These are phyloP conservation scores for Unio delphinus DNA, from an alignment of 2,888 invertebrate genomes.

Conservation along the genomic window DNA sequence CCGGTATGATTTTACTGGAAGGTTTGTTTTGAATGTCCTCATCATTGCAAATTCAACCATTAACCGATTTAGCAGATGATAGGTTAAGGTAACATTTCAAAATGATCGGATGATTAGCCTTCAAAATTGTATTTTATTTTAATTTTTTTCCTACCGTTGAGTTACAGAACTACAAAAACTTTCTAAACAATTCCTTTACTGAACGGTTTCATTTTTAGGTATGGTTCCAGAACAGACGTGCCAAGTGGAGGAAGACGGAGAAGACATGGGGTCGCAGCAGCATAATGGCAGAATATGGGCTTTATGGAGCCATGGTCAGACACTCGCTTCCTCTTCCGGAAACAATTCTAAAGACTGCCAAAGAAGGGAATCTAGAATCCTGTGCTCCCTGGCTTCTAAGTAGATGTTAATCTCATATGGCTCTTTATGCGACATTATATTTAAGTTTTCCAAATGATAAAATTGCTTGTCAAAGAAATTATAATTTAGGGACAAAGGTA, in stretches of 20 bases:
- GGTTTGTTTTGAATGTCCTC: too few species aligned
- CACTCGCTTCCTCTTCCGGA: slow-evolving; percentile 98
- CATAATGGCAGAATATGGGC: slow-evolving; percentile 99
- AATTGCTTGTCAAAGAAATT: too few species aligned
- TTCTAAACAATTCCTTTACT: not conserved
- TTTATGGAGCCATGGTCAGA: slow-evolving; percentile 99
- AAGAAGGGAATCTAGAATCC: slow-evolving; percentile 85
- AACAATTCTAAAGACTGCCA: slow-evolving; percentile 97
- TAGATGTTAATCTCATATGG: slow-evolving; percentile 74
- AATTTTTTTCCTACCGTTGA: too few species aligned
- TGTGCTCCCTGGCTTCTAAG: slow-evolving; percentile 99
- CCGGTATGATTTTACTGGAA: too few species aligned
- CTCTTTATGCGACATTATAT: not conserved
- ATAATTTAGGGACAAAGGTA: too few species aligned
- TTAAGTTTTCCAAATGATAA: too few species aligned
- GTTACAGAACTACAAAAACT: too few species aligned
- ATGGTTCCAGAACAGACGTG: slow-evolving; percentile 98
- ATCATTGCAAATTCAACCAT: too few species aligned
- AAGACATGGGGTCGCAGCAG: slow-evolving; percentile 99
- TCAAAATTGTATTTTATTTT: too few species aligned
- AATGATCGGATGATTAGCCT: too few species aligned
- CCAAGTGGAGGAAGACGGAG: slow-evolving; percentile 99
- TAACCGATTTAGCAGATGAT: too few species aligned
- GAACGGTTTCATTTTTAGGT: slow-evolving; percentile 79
- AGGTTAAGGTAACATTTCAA: too few species aligned